Base-by-base conservation (phyloP, 1,140 invertebrate species). In the Lordiphosa clarofinis region DNA sequence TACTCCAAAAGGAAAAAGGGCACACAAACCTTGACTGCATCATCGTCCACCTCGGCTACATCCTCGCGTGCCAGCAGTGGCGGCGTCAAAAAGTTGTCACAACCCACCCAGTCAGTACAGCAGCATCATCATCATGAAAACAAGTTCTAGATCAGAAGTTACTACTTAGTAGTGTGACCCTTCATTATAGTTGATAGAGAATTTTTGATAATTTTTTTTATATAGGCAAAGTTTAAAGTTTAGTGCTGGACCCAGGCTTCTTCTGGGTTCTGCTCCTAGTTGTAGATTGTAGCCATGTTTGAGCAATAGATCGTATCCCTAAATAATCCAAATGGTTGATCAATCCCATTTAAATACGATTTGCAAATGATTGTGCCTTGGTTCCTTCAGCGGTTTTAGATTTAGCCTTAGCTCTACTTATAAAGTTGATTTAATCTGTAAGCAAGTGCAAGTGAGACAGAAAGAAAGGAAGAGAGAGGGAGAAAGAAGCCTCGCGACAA, bases 351-450 rank as follows among this genome's bases (percentile, higher is more conserved):
- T 9, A 36, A 37, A 68, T 60, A 69, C 59, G 68, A 73, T 82
- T 84, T 70, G 78, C 40, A 60, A 78, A 84, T 73, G 53, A 78
- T 84, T 86, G 78, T 84, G 79, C 78, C 78, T 84, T 84, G 79
- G 78, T 84, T 84, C 65, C 79, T 69, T 84, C 59, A 62, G 42
- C 52, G 68, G 65, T 81, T 84, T 69, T 73, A 82, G 67, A 68
- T 73, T 61, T 84, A 76, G 68, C 43, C 54, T 54, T 73, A 84
- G 59, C 39, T 13, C 7, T 11, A 28, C 28, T 28, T 13, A 68
- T 53, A 63, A 72, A 54, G 50, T 75, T 84, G 43, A 64, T 84
- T 69, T 65, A 60, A 61, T 73, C 59, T 65, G 19, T 84, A 84
- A 82, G 59, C 57, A 19, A 43, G 13, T 55, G 19, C 24, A 42